phyloP scores from a whole-genome alignment of 2,113 vertebrate species.

The Cyprinodon brontotheroides region DNA sequence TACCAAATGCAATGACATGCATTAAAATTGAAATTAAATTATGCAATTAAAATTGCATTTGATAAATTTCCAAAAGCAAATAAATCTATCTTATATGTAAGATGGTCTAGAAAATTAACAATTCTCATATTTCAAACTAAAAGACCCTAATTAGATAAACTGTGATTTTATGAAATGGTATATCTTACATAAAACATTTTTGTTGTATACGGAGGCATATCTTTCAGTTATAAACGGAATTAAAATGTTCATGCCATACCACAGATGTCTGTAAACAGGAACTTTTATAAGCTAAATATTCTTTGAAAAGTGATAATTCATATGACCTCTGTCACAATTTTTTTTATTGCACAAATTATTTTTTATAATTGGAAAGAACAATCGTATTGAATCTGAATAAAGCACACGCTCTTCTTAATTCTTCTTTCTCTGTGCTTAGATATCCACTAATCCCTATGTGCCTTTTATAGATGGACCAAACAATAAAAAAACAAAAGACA shows the following conservation, averaged over 20 bases:
- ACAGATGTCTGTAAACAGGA: conserved; percentile 13
- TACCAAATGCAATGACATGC: no score
- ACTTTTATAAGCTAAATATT: conserved; percentile 22
- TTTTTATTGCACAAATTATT: conserved; percentile 37
- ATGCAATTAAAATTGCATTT: background rate
- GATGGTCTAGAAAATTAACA: background rate
- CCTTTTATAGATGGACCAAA: conserved; percentile 69
- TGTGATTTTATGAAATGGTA: conserved; percentile 1
- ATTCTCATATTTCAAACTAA: background rate
- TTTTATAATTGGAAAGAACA: conserved; percentile 30
- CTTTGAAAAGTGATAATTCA: conserved; percentile 12
- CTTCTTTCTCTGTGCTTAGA: conserved; percentile 16
- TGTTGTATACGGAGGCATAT: background rate
- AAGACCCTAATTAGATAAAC: no score
- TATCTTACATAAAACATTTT: background rate
- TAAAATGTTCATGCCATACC: background rate
- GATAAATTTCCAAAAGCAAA: background rate
- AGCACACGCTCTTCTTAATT: background rate
- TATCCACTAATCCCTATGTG: conserved; percentile 38
- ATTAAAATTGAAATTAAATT: no score
- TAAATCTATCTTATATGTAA: background rate
- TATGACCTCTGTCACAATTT: conserved; percentile 18
- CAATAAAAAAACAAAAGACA: conserved; percentile 67
- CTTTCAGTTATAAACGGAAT: conserved; percentile 5
- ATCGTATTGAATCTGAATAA: conserved; percentile 9